Evolutionary conservation across 2,113 vertebrate species (phyloP).

Genomic region (Cinclus mexicanus): DNA sequence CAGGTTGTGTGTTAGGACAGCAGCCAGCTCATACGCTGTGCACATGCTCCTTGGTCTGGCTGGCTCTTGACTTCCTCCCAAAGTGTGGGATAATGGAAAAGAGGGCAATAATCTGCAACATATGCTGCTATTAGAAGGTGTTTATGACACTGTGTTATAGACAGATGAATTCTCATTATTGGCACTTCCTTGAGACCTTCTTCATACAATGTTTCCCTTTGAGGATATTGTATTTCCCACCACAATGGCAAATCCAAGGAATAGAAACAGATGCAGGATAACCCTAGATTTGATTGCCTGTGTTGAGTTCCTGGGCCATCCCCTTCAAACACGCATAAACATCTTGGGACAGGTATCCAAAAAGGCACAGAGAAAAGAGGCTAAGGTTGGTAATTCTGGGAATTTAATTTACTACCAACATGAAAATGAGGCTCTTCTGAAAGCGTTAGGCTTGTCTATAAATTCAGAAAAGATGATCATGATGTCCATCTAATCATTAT

Average conservation of each 20-base stretch:
- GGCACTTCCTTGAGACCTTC: constrained; percentile 11
- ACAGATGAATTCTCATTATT: background rate
- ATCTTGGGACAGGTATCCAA: background rate
- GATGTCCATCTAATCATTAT: background rate
- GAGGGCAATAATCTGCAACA: background rate
- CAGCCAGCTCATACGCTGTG: background rate
- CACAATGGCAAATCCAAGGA: background rate
- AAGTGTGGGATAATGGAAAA: background rate
- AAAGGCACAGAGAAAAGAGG: background rate
- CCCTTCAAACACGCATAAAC: background rate
- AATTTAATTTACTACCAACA: background rate
- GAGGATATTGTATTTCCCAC: background rate
- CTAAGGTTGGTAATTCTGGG: background rate
- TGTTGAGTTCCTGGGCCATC: background rate
- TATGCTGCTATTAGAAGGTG: background rate
- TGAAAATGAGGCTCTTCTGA: background rate
- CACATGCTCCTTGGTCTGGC: background rate
- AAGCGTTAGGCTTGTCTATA: background rate
- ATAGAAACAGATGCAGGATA: background rate
- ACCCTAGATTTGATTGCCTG: background rate
- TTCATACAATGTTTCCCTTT: background rate
- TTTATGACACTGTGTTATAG: background rate
- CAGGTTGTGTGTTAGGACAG: background rate
- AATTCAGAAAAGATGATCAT: background rate
- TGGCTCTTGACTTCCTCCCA: background rate